These are phyloP conservation scores for Oxytorus armatus DNA, from an alignment of 2,888 invertebrate genomes.

Conservation along the genomic window DNA sequence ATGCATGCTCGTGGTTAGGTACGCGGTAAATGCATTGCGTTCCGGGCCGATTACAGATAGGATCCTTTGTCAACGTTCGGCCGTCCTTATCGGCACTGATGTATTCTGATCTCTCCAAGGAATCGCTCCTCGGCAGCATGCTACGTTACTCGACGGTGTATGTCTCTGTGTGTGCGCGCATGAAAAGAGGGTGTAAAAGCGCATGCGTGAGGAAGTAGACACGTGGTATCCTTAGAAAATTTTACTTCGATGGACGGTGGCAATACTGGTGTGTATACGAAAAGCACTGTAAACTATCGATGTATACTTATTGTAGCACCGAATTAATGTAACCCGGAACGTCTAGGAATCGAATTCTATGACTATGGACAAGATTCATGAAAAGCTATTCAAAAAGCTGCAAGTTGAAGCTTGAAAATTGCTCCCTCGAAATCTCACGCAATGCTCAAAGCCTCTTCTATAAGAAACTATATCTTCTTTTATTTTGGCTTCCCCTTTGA, in stretches of 20 bases:
- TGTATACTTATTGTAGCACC: constrained; percentile 11
- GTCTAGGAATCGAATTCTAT: neutral
- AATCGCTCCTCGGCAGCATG: constrained; percentile 48
- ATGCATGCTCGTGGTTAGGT: constrained; percentile 77
- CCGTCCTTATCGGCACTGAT: constrained; percentile 76
- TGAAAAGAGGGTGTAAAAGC: constrained; percentile 7
- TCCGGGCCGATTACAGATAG: constrained; percentile 79
- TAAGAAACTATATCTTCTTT: no score
- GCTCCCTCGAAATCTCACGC: neutral
- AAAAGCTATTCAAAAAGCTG: neutral
- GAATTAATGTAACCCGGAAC: constrained; percentile 36
- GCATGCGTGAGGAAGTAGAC: neutral
- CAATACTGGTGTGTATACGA: constrained; percentile 35
- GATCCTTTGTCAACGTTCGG: constrained; percentile 79
- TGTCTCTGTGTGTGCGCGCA: constrained; percentile 16
- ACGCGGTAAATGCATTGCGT: constrained; percentile 77
- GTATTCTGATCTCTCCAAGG: constrained; percentile 77
- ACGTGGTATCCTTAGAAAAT: constrained; percentile 54
- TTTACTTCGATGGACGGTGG: constrained; percentile 34
- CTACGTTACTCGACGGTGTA: constrained; percentile 31
- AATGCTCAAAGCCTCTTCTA: no score
- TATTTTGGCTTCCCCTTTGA: no score
- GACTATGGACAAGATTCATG: no score
- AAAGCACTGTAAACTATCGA: constrained; percentile 42
- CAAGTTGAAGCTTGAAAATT: neutral